Percentiles rank a stretch among this genome's conserved stretches.
phyloP scores from a whole-genome alignment of 2,797 vertebrate genomes.

The Pteronotus mesoamericanus region DNA sequence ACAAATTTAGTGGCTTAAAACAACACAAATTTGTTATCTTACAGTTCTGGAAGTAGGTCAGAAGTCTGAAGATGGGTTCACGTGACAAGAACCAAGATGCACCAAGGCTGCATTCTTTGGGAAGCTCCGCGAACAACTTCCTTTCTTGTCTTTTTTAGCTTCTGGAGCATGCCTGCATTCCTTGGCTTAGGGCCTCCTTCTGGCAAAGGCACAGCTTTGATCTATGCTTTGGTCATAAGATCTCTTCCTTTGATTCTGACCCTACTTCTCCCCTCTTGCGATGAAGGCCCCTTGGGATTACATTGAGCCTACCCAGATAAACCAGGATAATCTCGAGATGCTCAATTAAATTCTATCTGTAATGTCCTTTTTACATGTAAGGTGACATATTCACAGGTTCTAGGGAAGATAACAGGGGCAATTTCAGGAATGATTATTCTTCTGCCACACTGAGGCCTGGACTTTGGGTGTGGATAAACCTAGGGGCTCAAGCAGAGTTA shows the following conservation, averaged over 20 bases:
- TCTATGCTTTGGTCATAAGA: fast-evolving
- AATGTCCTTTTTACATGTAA: not conserved
- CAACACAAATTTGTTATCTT: not conserved
- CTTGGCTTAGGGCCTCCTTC: fast-evolving
- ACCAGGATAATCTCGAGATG: not conserved
- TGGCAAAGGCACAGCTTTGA: not conserved
- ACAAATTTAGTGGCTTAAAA: not conserved
- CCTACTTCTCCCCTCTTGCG: not conserved
- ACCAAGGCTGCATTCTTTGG: not conserved
- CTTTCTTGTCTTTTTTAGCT: not conserved
- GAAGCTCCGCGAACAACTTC: not conserved
- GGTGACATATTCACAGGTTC: not conserved
- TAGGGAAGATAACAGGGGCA: fast-evolving
- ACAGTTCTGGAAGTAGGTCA: not conserved
- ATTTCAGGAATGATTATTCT: not conserved
- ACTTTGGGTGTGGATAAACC: not conserved
- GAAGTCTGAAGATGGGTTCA: not conserved
- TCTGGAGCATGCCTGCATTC: not conserved
- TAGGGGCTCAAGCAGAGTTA: not conserved
- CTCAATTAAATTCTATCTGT: not conserved
- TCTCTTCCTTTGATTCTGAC: not conserved
- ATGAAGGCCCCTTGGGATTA: not conserved
- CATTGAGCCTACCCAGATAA: fast-evolving
- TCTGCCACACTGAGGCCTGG: not conserved
- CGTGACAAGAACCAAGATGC: not conserved